Conservation (phyloP, 1,140 invertebrate species). For the Hylaeus volcanicus region DNA sequence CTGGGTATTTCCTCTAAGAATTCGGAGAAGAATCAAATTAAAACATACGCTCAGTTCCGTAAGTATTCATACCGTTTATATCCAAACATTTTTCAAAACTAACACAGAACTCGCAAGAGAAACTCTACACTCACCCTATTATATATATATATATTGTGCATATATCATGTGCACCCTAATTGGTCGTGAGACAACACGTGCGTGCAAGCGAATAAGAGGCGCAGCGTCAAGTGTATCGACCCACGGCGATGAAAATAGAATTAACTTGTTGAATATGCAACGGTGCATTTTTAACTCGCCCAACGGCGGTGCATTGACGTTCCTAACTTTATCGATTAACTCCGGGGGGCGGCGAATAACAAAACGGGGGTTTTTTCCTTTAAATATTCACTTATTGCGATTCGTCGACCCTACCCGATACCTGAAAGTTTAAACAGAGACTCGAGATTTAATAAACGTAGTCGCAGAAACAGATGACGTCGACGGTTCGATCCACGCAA, state of each 20-base stretch:
- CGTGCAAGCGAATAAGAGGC: not conserved
- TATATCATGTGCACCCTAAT: not conserved
- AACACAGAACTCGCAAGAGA: not conserved
- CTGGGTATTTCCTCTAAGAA: too few species aligned
- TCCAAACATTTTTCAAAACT: too few species aligned
- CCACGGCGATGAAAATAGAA: not conserved
- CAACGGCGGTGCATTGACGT: not conserved
- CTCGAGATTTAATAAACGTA: conserved; percentile 6
- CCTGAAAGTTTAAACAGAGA: not conserved
- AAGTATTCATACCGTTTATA: too few species aligned
- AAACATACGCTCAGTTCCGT: too few species aligned
- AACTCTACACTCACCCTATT: too few species aligned
- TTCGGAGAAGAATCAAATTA: too few species aligned
- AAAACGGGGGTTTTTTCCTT: not conserved
- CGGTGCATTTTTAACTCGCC: not conserved
- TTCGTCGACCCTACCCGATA: not conserved
- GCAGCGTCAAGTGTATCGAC: too few species aligned
- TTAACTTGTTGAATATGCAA: conserved; percentile 20
- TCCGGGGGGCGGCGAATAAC: too few species aligned
- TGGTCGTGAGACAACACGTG: not conserved
- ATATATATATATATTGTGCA: too few species aligned
- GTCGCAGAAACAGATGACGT: not conserved
- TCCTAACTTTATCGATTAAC: conserved; percentile 9
- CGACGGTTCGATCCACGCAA: not conserved
- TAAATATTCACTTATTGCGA: not conserved